These are phyloP conservation scores for Eristalis arbustorum DNA, from an alignment of 2,888 invertebrate species.

Conservation along the genomic window DNA sequence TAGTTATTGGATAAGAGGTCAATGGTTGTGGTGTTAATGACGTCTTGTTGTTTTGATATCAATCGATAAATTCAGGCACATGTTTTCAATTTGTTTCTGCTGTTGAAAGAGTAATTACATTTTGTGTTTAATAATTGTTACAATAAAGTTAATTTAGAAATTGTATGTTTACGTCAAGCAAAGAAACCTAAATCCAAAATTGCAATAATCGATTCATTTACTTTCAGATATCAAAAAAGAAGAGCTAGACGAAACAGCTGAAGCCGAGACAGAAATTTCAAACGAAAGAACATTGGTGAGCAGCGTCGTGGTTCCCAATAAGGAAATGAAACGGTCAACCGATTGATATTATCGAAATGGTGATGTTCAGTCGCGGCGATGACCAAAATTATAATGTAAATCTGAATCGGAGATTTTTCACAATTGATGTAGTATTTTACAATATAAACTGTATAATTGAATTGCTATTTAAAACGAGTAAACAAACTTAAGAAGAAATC, in stretches of 20 bases:
- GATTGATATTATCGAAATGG: slow-evolving; percentile 43
- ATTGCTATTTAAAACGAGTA: slow-evolving; percentile 59
- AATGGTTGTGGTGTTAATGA: not conserved
- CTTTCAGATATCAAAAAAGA: slow-evolving; percentile 68
- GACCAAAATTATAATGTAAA: slow-evolving; percentile 54
- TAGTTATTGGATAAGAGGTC: not conserved
- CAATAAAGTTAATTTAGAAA: too few relatives aligned
- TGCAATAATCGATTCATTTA: too few relatives aligned
- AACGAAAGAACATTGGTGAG: slow-evolving; percentile 71
- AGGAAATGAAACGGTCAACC: slow-evolving; percentile 49
- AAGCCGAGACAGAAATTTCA: slow-evolving; percentile 70
- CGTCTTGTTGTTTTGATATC: not conserved
- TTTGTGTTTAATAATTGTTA: too few relatives aligned
- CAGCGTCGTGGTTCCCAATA: slow-evolving; percentile 69
- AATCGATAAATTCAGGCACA: not conserved
- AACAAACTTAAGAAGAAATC: slow-evolving; percentile 50
- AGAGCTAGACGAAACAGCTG: slow-evolving; percentile 59
- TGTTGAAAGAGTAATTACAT: too few relatives aligned
- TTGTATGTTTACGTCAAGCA: too few relatives aligned
- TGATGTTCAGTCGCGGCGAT: slow-evolving; percentile 20
- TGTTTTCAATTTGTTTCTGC: too few relatives aligned
- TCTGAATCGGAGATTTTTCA: slow-evolving; percentile 47
- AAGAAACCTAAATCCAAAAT: too few relatives aligned
- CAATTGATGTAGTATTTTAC: slow-evolving; percentile 62
- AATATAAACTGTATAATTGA: slow-evolving; percentile 62